Conservation (phyloP, 1,140 invertebrate species). For the Drosophila melanica region DNA sequence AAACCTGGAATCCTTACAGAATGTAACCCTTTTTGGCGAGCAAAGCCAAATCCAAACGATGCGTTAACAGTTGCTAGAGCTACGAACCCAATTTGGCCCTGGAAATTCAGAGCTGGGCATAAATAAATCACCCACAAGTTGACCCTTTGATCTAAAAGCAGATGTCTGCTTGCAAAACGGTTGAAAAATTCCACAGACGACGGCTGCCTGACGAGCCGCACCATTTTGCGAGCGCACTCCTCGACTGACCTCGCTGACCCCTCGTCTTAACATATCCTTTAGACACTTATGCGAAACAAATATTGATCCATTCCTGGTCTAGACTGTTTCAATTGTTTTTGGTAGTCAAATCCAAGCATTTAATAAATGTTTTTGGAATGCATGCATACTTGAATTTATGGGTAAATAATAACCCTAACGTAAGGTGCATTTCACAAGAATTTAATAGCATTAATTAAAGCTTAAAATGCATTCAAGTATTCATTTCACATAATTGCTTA, state of each 20-base stretch:
- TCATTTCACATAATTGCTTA: too few species aligned
- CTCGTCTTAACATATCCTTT: constrained; percentile 17
- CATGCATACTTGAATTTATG: background rate
- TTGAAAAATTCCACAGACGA: constrained; percentile 40
- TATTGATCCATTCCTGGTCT: constrained; percentile 24
- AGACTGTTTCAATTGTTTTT: background rate
- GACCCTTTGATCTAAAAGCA: constrained; percentile 65
- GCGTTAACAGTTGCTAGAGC: constrained; percentile 54
- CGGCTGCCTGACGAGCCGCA: constrained; percentile 45
- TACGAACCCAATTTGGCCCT: constrained; percentile 55
- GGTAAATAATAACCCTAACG: background rate
- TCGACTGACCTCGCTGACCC: constrained; percentile 18
- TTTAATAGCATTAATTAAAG: too few species aligned
- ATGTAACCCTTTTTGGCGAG: constrained; percentile 28
- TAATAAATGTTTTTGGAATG: background rate
- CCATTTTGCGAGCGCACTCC: constrained; percentile 10
- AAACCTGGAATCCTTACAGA: background rate
- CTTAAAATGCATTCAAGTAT: background rate
- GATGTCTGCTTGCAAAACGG: constrained; percentile 40
- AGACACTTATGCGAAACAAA: constrained; percentile 46
- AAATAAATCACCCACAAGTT: constrained; percentile 63
- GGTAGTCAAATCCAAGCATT: background rate
- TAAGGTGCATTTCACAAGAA: background rate
- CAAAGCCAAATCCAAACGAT: constrained; percentile 29
- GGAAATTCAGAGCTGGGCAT: constrained; percentile 28